These are phyloP conservation scores for Limnephilus auricula DNA, from an alignment of 2,888 invertebrate species.

Conservation along the genomic window DNA sequence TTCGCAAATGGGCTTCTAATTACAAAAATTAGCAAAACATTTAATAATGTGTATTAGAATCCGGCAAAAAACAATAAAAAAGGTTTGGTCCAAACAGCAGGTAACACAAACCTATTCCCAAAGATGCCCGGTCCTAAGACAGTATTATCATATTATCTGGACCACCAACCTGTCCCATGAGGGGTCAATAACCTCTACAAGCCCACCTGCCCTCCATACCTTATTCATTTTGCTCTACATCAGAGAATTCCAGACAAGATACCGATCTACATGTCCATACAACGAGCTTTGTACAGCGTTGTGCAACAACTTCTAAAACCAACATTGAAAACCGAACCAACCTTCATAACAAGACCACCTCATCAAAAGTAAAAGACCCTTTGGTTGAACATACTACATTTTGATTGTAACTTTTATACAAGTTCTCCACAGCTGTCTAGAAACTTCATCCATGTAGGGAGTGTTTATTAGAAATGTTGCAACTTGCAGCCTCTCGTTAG, in stretches of 20 bases:
- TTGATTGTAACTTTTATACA: background rate
- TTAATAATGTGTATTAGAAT: too few species aligned
- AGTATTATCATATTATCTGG: background rate
- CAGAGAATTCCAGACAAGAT: constrained; percentile 7
- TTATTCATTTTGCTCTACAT: constrained; percentile 24
- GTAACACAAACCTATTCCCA: too few species aligned
- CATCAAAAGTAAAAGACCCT: background rate
- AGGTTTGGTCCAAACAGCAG: too few species aligned
- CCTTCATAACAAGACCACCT: background rate
- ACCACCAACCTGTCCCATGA: background rate
- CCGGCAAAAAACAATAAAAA: too few species aligned
- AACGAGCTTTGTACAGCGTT: background rate
- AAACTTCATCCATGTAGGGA: background rate
- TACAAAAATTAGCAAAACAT: too few species aligned
- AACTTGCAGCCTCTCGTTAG: constrained; percentile 3
- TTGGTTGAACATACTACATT: background rate
- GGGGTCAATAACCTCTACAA: background rate
- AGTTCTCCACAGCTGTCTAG: background rate
- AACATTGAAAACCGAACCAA: background rate
- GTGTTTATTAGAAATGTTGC: constrained; percentile 16
- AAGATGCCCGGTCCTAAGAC: background rate
- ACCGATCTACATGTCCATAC: constrained; percentile 16
- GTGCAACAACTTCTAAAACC: background rate
- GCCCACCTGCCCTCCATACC: constrained; percentile 16
- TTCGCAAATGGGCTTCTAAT: too few species aligned